Evolutionary conservation across 2,888 invertebrate genomes (phyloP).

Genomic region (Aphidius colemani): DNA sequence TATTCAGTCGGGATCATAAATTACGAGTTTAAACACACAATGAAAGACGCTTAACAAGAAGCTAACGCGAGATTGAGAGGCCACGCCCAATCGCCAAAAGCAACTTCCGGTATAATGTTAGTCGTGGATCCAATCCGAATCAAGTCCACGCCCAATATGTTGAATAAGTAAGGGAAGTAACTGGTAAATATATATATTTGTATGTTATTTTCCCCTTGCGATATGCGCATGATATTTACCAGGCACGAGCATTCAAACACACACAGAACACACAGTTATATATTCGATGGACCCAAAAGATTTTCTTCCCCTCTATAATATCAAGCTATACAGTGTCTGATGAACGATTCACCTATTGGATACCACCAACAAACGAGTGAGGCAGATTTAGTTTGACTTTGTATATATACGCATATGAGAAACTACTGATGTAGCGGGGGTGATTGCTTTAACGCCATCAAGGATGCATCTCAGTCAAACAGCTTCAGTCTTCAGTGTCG

Average conservation of each 20-base stretch:
- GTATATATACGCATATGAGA: no score
- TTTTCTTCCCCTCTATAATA: constrained; percentile 40
- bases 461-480: constrained; percentile 21
- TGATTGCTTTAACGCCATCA: background rate
- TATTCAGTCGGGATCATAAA: constrained; percentile 62
- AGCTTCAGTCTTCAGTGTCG: constrained; percentile 19
- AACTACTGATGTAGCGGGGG: no score
- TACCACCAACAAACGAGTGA: constrained; percentile 14
- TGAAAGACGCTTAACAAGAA: constrained; percentile 62
- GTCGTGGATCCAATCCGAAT: constrained; percentile 18
- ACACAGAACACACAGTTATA: no score
- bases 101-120: constrained; percentile 34
- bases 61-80: constrained; percentile 61
- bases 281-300: constrained; percentile 29
- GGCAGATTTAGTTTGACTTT: background rate
- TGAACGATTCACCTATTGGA: constrained; percentile 12
- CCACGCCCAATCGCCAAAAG: constrained; percentile 45
- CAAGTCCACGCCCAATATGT: constrained; percentile 22
- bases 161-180: background rate
- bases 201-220: no score
- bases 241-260: constrained; percentile 15
- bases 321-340: background rate
- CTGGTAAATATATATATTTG: no score
- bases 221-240: background rate
- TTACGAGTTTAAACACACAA: constrained; percentile 62